These are phyloP conservation scores for Watersipora subatra DNA, from an alignment of 1,140 invertebrate genomes.

Conservation along the genomic window DNA sequence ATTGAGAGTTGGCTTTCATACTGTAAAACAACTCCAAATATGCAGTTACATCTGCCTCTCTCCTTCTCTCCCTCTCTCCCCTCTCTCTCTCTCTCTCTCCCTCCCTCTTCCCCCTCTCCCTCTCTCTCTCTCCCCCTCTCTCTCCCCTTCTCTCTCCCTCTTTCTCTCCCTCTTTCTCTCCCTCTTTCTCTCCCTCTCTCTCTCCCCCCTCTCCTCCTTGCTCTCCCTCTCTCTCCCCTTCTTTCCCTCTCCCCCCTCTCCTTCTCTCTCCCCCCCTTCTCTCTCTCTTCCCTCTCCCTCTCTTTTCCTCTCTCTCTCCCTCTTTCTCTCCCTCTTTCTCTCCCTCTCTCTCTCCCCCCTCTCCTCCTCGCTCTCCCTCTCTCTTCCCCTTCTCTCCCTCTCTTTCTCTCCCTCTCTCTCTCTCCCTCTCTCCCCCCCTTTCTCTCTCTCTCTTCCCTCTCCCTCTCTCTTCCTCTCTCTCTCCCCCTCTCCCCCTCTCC, in stretches of 20 bases:
- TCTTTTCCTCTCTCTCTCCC: slow-evolving; percentile 1
- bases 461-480: neutral
- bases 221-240: too few species aligned
- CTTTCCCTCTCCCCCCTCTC: slow-evolving; percentile 1
- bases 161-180: neutral
- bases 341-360: neutral
- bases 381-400: slow-evolving; percentile 2
- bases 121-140: neutral
- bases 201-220: neutral
- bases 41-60: too few species aligned
- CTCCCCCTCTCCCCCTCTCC: too few species aligned
- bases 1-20: too few species aligned
- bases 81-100: neutral
- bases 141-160: neutral
- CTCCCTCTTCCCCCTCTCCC: neutral
- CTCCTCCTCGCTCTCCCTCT: too few species aligned
- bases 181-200: neutral
- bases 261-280: slow-evolving; percentile 2
- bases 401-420: slow-evolving; percentile 1
- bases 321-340: neutral
- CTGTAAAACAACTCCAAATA: too few species aligned
- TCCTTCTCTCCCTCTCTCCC: neutral
- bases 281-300: slow-evolving; percentile 4
- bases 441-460: slow-evolving; percentile 1
- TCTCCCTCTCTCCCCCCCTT: neutral